phyloP scores from a whole-genome alignment of 1,140 invertebrate species.

The Drosophila oshimai region DNA sequence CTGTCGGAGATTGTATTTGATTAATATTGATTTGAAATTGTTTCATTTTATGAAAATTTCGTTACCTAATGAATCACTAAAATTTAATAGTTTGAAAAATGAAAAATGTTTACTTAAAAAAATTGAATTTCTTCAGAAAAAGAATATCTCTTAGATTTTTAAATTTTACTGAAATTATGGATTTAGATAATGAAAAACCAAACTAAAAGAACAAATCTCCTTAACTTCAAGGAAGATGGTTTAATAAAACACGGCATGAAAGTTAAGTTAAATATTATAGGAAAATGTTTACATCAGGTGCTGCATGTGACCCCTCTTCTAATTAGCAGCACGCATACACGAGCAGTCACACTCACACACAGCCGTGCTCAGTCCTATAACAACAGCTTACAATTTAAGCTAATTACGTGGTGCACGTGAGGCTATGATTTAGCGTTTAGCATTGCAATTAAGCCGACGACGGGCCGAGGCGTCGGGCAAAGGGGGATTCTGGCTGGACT shows the following conservation, averaged over 20 bases:
- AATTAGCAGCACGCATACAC: constrained; percentile 24
- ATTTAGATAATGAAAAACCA: no score
- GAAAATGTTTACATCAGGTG: neutral
- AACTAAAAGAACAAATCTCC: no score
- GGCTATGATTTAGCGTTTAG: constrained; percentile 77
- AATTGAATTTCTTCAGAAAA: no score
- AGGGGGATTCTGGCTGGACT: neutral
- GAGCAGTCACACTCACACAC: constrained; percentile 1
- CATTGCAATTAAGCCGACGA: constrained; percentile 66
- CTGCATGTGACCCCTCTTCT: constrained; percentile 15
- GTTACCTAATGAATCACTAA: no score
- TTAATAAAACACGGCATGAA: no score
- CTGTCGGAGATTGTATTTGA: neutral
- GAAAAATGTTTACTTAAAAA: no score
- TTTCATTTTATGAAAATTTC: no score
- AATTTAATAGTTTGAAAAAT: no score
- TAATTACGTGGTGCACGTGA: constrained; percentile 77
- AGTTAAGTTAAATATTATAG: neutral
- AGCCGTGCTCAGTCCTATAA: constrained; percentile 49
- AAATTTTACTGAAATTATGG: no score
- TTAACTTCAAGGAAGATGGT: no score
- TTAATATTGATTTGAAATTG: neutral
- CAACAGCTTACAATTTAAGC: constrained; percentile 74
- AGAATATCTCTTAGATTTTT: no score
- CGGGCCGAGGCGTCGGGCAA: neutral